Percentiles rank a stretch among this genome's conserved stretches.
These are phyloP conservation scores for Pterocles gutturalis DNA, from an alignment of 2,113 vertebrate species.

Conservation along the genomic window DNA sequence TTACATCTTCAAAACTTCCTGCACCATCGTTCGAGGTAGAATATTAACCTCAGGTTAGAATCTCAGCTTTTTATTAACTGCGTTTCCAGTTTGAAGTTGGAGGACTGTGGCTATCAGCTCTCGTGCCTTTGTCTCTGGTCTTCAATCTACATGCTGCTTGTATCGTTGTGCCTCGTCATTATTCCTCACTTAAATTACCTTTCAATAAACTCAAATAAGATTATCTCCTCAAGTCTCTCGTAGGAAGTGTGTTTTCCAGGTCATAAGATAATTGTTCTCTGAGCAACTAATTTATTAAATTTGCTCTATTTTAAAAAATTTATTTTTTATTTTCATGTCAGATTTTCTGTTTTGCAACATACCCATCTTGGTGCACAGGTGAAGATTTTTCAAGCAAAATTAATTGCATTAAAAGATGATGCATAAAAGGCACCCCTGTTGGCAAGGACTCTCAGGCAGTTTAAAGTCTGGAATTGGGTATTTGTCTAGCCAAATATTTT, in stretches of 20 bases:
- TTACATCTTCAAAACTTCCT: conserved; percentile 1
- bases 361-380: not conserved
- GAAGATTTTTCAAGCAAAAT: not conserved
- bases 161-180: not conserved
- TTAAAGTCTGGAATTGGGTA: not conserved
- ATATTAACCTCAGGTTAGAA: conserved; percentile 20
- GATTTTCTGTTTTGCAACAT: not conserved
- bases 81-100: not conserved
- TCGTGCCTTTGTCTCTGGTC: not conserved
- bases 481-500: not conserved
- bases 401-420: not conserved
- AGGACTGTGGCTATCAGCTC: not conserved
- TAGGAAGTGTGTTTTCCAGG: not conserved
- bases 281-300: not conserved
- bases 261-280: not conserved
- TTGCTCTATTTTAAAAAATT: not conserved
- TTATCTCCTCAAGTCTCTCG: not conserved
- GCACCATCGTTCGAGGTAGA: fast-evolving
- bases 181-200: conserved; percentile 16
- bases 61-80: conserved; percentile 24
- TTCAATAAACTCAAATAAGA: not conserved
- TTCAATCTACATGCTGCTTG: not conserved
- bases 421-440: not conserved
- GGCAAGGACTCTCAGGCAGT: not conserved
- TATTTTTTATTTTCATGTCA: not conserved